These are phyloP conservation scores for crab-eating macaque (Macaca fascicularis) DNA, from an alignment of 2,113 vertebrate species.

Conservation along the genomic window DNA sequence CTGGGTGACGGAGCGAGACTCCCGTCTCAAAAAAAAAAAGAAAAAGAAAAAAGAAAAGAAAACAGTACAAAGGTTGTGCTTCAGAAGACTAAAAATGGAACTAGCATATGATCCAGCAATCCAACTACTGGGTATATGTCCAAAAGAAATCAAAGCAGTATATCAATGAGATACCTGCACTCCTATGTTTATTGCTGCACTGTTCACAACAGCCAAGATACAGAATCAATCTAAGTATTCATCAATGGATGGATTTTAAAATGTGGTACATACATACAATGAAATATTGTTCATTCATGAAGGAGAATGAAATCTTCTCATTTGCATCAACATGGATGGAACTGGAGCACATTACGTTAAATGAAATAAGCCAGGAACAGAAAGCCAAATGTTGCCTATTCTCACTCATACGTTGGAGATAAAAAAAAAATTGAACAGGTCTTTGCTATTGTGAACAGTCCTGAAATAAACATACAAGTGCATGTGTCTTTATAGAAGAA, in stretches of 20 bases:
- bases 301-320: not conserved
- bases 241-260: not conserved
- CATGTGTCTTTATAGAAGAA: too few species aligned
- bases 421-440: not conserved
- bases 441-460: too few species aligned
- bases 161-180: not conserved
- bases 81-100: not conserved
- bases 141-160: not conserved
- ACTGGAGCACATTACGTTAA: not conserved
- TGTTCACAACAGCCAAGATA: not conserved
- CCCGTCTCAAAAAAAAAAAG: too few species aligned
- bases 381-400: not conserved
- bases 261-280: not conserved
- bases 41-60: not conserved
- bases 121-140: not conserved
- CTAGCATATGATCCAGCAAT: not conserved
- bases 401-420: not conserved
- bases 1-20: too few species aligned
- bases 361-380: not conserved
- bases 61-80: not conserved
- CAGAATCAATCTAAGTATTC: not conserved
- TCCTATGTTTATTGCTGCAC: not conserved
- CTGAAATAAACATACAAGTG: too few species aligned
- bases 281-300: not conserved
- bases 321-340: not conserved